These are phyloP conservation scores for Anthrax anthrax DNA, from an alignment of 2,888 invertebrate genomes.

Conservation along the genomic window DNA sequence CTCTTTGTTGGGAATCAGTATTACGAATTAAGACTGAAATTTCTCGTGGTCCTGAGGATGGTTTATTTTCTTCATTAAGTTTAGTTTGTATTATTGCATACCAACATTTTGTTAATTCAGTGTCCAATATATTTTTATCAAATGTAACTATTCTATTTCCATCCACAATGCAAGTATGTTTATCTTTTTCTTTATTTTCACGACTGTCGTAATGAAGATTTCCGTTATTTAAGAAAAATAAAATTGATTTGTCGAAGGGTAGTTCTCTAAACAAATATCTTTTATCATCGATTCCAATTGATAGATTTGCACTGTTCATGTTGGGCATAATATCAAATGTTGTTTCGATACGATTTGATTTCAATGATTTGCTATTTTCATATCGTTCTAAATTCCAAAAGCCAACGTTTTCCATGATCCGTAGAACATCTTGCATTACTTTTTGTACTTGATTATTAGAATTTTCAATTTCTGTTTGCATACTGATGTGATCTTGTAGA, in stretches of 20 bases:
- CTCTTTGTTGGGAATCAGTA: conserved; percentile 18
- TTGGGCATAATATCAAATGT: conserved; percentile 12
- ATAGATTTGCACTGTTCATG: neutral
- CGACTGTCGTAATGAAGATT: neutral
- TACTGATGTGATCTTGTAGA: conserved; percentile 38
- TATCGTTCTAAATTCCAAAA: conserved; percentile 39
- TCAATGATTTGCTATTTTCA: conserved; percentile 29
- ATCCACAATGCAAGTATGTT: conserved; percentile 43
- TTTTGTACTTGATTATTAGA: conserved; percentile 34
- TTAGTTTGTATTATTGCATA: conserved; percentile 39
- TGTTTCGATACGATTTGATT: conserved; percentile 37
- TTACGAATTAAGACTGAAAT: conserved; percentile 32
- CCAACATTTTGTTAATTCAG: conserved; percentile 41
- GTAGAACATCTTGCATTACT: conserved; percentile 35
- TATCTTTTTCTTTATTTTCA: conserved; percentile 2
- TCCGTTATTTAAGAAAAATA: neutral
- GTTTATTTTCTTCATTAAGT: conserved; percentile 27
- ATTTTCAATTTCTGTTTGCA: conserved; percentile 39
- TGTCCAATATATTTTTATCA: conserved; percentile 46
- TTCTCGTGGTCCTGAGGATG: conserved; percentile 13
- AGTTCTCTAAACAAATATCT: neutral
- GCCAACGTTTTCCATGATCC: conserved; percentile 33
- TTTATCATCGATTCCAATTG: neutral
- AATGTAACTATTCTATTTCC: conserved; percentile 44
- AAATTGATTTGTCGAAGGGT: neutral